Evolutionary conservation across 2,113 vertebrate species (phyloP).

Genomic region (Chloebia gouldiae): DNA sequence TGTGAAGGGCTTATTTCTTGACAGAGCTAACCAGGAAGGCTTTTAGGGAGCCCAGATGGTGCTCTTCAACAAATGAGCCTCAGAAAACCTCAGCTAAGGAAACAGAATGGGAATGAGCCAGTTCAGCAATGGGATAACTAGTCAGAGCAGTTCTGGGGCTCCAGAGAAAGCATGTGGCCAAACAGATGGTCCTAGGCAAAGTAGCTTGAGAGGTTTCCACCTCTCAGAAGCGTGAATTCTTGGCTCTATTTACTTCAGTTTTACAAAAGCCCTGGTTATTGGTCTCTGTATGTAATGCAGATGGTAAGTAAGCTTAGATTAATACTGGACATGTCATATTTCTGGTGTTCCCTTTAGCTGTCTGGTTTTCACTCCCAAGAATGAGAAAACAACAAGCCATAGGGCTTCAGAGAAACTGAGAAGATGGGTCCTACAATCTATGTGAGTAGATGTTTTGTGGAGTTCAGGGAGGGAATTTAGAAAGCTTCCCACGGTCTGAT

Average conservation of each 20-base stretch:
- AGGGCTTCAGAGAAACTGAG: background rate
- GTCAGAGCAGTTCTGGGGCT: background rate
- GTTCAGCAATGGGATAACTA: background rate
- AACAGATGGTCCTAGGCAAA: constrained; percentile 19
- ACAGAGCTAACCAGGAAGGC: background rate
- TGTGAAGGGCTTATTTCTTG: background rate
- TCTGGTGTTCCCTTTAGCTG: background rate
- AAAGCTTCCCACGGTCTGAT: background rate
- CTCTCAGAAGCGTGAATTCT: background rate
- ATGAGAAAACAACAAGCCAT: background rate
- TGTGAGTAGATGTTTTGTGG: background rate
- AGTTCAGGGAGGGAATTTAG: background rate
- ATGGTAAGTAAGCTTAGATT: background rate
- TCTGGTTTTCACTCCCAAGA: background rate
- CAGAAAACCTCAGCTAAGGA: background rate
- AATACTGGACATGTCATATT: background rate
- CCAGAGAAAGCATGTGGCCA: background rate
- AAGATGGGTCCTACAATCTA: background rate
- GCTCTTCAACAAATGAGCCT: background rate
- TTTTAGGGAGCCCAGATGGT: constrained; percentile 40
- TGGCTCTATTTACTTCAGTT: background rate
- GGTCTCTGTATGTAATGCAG: background rate
- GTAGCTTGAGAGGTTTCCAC: background rate
- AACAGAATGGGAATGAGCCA: background rate
- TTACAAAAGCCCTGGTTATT: background rate